Percentiles rank a stretch among this genome's conserved stretches.
Evolutionary conservation across 2,888 invertebrate genomes (phyloP).

Genomic region (Nephrotoma appendiculata): DNA sequence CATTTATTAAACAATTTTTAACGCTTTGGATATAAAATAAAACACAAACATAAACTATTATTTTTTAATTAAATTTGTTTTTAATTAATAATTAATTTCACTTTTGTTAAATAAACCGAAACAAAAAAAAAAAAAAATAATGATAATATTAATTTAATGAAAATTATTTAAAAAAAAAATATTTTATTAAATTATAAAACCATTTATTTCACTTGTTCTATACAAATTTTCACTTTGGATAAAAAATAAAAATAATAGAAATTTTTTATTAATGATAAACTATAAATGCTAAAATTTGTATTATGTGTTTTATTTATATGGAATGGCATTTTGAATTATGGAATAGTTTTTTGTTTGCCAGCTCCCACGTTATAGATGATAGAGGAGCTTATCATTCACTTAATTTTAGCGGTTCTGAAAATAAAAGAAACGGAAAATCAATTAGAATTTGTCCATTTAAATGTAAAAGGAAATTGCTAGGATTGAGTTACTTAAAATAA

Average conservation of each 20-base stretch:
- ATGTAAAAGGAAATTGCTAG: too few species aligned
- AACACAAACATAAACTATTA: not conserved
- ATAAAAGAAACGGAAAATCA: too few species aligned
- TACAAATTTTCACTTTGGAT: not conserved
- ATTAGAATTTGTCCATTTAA: too few species aligned
- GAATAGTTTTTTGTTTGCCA: not conserved
- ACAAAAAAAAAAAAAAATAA: not conserved
- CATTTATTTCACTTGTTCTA: not conserved
- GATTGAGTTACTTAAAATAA: too few species aligned
- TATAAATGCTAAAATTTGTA: not conserved
- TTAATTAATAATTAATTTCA: not conserved
- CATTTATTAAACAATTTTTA: not conserved
- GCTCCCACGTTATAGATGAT: too few species aligned
- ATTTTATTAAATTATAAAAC: not conserved
- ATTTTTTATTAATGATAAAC: not conserved
- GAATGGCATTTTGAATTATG: not conserved
- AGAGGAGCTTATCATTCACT: too few species aligned
- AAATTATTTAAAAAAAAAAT: not conserved
- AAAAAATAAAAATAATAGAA: not conserved
- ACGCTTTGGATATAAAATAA: not conserved
- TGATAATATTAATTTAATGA: not conserved
- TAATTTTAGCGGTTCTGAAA: too few species aligned
- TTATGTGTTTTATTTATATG: not conserved
- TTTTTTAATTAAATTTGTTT: not conserved
- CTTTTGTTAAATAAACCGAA: not conserved